These are phyloP conservation scores for Tiliacea citrago DNA, from an alignment of 2,888 invertebrate species.

Conservation along the genomic window DNA sequence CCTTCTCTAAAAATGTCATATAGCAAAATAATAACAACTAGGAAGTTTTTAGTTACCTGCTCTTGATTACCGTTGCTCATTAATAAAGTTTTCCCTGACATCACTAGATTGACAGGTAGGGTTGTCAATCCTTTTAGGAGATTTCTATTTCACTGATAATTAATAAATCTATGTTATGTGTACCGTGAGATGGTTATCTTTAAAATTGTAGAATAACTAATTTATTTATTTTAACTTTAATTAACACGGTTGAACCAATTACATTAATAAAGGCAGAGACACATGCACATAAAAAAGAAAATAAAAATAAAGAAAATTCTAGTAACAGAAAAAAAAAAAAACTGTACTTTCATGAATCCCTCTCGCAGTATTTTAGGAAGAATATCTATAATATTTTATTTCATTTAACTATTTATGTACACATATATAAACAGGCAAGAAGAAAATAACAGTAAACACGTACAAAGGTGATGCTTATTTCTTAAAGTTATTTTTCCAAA, in stretches of 20 bases:
- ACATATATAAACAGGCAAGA: neutral
- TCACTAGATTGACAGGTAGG: conserved; percentile 35
- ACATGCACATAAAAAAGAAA: no score
- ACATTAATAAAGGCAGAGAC: no score
- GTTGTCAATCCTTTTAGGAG: conserved; percentile 27
- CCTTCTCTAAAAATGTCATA: neutral
- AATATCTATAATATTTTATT: neutral
- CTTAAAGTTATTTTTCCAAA: neutral
- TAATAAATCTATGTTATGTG: neutral
- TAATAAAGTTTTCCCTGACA: conserved; percentile 12
- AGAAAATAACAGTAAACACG: neutral
- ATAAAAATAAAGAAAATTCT: no score
- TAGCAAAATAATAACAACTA: neutral
- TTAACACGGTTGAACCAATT: no score
- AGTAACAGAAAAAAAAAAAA: no score
- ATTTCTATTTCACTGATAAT: neutral
- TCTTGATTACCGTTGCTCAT: conserved; percentile 27
- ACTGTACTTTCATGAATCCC: no score
- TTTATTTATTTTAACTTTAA: no score
- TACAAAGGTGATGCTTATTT: neutral
- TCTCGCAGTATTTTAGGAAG: no score
- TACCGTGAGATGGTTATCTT: neutral
- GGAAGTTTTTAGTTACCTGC: neutral
- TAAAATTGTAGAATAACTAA: no score
- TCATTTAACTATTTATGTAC: no score